These are phyloP conservation scores for Parapristionchus giblindavisi DNA, from an alignment of 2,888 invertebrate genomes.

Conservation along the genomic window DNA sequence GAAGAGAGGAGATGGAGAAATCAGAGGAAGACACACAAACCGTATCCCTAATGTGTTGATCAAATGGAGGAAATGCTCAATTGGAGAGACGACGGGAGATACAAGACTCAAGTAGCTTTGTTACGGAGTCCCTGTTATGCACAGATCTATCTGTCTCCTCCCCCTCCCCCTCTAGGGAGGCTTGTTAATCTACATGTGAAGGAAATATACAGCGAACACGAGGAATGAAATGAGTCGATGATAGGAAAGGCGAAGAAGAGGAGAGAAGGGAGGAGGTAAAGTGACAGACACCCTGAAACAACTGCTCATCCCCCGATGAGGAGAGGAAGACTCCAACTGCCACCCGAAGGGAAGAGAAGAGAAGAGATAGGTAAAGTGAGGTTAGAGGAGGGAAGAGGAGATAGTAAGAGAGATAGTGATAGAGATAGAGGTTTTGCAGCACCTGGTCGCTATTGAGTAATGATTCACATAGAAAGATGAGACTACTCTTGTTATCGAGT, in stretches of 20 bases:
- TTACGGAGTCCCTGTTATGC: slow-evolving; percentile 12
- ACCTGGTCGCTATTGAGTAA: too few relatives aligned
- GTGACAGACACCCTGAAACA: slow-evolving; percentile 23
- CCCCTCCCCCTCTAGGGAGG: neutral
- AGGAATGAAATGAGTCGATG: slow-evolving; percentile 7
- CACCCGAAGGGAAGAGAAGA: slow-evolving; percentile 7
- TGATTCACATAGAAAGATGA: too few relatives aligned
- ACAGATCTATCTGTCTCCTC: neutral
- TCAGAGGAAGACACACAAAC: slow-evolving; percentile 1
- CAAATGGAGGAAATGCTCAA: too few relatives aligned
- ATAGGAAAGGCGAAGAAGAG: neutral
- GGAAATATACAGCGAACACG: too few relatives aligned
- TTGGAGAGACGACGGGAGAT: slow-evolving; percentile 16
- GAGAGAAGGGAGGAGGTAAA: neutral
- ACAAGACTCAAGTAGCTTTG: slow-evolving; percentile 22
- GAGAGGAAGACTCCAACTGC: neutral
- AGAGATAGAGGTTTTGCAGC: slow-evolving; percentile 28
- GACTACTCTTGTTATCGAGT: too few relatives aligned
- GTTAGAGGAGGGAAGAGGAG: slow-evolving; percentile 13
- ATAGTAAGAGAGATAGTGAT: neutral
- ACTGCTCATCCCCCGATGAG: slow-evolving; percentile 9
- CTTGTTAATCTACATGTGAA: too few relatives aligned
- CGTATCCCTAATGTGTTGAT: too few relatives aligned
- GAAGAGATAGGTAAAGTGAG: slow-evolving; percentile 4
- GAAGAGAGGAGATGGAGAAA: slow-evolving; percentile 16